Conservation (phyloP, 2,888 invertebrate species). For the Lycophotia porphyrea region DNA sequence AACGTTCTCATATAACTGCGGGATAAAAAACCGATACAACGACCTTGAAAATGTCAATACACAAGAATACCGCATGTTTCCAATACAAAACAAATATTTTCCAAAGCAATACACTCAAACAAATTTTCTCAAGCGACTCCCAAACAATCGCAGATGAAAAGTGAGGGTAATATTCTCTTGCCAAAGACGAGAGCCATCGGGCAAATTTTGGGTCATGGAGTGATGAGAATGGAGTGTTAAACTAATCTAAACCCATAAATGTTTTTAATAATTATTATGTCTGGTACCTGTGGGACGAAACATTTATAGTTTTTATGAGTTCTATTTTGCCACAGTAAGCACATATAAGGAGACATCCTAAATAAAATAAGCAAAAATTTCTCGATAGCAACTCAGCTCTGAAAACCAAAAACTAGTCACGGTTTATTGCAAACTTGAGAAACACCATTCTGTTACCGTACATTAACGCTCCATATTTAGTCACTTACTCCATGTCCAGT, state of each 20-base stretch:
- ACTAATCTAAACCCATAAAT: background rate
- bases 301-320: background rate
- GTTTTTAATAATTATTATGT: too few species aligned
- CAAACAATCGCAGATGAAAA: slow-evolving; percentile 64
- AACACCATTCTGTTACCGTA: background rate
- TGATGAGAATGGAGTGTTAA: slow-evolving; percentile 15
- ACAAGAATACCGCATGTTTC: slow-evolving; percentile 44
- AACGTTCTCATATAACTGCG: slow-evolving; percentile 9
- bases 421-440: background rate
- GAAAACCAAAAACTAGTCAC: background rate
- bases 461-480: slow-evolving; percentile 10
- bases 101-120: slow-evolving; percentile 57
- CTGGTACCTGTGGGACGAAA: background rate
- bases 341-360: background rate
- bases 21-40: slow-evolving; percentile 29
- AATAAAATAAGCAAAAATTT: background rate
- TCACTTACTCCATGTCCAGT: background rate
- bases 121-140: slow-evolving; percentile 53
- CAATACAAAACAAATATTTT: slow-evolving; percentile 59
- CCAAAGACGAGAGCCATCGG: slow-evolving; percentile 58
- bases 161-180: slow-evolving; percentile 59
- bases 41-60: slow-evolving; percentile 36
- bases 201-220: slow-evolving; percentile 38
- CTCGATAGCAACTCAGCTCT: background rate
- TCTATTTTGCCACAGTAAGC: background rate